Evolutionary conservation across 1,140 invertebrate genomes (phyloP), one percentile per base, ranked within the genome.

Genomic region (Frieseomelitta varia): DNA sequence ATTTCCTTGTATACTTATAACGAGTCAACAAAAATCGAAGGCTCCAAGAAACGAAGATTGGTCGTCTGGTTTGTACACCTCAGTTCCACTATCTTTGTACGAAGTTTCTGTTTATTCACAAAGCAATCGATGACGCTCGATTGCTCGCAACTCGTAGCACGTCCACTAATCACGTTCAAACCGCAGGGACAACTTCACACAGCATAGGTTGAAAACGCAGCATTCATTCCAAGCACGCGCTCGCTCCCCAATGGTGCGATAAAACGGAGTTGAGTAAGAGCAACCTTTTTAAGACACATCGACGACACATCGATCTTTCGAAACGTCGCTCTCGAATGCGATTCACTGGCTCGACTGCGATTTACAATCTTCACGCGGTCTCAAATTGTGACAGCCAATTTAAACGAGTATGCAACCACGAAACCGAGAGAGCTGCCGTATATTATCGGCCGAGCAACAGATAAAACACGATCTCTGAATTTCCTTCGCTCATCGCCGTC

Each of bases 221-320:
- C 53, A 79, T 51, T 81, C 72, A 56, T 84, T 87, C 56, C 78
- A 55, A 53, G 74, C 74, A 80, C 65, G 74, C 39, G 30, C 30
- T 30, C 58, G 24, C 75, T 79, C 65, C 24, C 75, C 65, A 78
- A 81, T 58, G 68, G 74, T 79, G 86, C 75, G 86, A 88, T 76
- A 30, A 85, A 88, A 88, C 51, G 24, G 63, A 55, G 76, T 88
- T 82, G 79, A 85, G 87, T 63, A 83, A 88, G 68, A 82, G 71
- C 69, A 47, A 76, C 69, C 61, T 85, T 88, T 88, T 82, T 55
- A 86, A 67, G n/a, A n/a, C n/a, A n/a, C n/a, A 76, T 39, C 72
- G 71, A 69, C 86, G 63, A 81, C 79, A 65, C 76, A 80, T 76
- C 71, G 76, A 65, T 87, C 86, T 88, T 88, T 76, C 79, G 82